phyloP scores from a whole-genome alignment of 2,888 invertebrate species.

The Vanessa cardui region DNA sequence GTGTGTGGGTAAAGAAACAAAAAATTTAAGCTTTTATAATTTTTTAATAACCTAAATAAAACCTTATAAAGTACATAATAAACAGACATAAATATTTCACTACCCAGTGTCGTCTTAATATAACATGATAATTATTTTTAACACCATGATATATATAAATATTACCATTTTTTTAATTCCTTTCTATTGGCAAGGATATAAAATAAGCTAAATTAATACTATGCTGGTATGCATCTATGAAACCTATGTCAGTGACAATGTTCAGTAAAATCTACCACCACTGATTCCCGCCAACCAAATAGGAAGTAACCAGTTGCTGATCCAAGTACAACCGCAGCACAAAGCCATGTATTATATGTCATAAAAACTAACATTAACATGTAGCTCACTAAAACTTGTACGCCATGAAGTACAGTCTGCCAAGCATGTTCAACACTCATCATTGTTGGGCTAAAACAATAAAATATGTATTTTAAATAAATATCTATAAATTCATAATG shows the following conservation, averaged over 20 bases:
- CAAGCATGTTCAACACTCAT: constrained; percentile 91
- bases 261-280: constrained; percentile 96
- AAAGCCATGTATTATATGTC: constrained; percentile 98
- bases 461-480: constrained; percentile 25
- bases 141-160: constrained; percentile 64
- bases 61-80: constrained; percentile 66
- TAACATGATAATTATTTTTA: constrained; percentile 59
- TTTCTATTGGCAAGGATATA: constrained; percentile 59
- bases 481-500: constrained; percentile 8
- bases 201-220: constrained; percentile 57
- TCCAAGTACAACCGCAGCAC: constrained; percentile 93
- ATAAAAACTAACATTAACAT: constrained; percentile 98
- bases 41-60: constrained; percentile 58
- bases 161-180: constrained; percentile 56
- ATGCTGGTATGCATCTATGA: constrained; percentile 47
- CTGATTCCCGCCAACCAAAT: constrained; percentile 97
- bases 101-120: constrained; percentile 63
- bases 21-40: constrained; percentile 55
- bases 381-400: constrained; percentile 95
- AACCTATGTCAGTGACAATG: constrained; percentile 91
- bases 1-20: constrained; percentile 10
- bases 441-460: constrained; percentile 88
- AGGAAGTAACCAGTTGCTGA: constrained; percentile 96
- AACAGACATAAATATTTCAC: constrained; percentile 70
- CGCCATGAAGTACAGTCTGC: constrained; percentile 93